Evolutionary conservation across 2,888 invertebrate species (phyloP).

Genomic region (Taenaris catops): DNA sequence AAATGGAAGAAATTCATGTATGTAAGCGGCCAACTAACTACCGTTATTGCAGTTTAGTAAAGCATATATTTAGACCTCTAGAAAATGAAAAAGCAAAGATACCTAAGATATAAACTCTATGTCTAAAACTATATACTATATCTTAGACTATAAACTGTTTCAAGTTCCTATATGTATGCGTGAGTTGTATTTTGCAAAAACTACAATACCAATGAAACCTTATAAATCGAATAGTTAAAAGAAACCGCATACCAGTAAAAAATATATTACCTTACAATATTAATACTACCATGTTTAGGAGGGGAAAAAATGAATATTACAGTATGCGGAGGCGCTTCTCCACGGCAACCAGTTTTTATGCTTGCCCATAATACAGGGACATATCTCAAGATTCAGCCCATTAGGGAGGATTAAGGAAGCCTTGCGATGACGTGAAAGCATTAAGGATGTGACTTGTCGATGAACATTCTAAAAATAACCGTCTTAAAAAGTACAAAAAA

Average conservation of each 20-base stretch:
- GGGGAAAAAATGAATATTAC: slow-evolving; percentile 6
- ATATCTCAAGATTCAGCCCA: slow-evolving; percentile 59
- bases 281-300: slow-evolving; percentile 13
- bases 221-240: neutral
- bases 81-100: too few relatives aligned
- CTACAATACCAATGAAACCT: neutral
- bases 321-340: slow-evolving; percentile 13
- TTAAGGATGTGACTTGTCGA: slow-evolving; percentile 54
- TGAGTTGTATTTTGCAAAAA: too few relatives aligned
- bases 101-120: too few relatives aligned
- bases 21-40: too few relatives aligned
- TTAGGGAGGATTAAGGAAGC: slow-evolving; percentile 65
- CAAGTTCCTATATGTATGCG: too few relatives aligned
- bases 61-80: too few relatives aligned
- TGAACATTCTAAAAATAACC: slow-evolving; percentile 30
- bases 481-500: slow-evolving; percentile 15
- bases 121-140: too few relatives aligned
- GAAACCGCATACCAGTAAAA: neutral
- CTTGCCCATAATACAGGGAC: slow-evolving; percentile 53
- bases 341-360: slow-evolving; percentile 50
- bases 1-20: too few relatives aligned
- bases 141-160: too few relatives aligned
- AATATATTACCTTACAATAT: slow-evolving; percentile 7
- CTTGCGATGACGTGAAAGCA: slow-evolving; percentile 53
- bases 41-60: too few relatives aligned